Conservation (phyloP, 2,797 vertebrate genomes). For the Pterois miles region DNA sequence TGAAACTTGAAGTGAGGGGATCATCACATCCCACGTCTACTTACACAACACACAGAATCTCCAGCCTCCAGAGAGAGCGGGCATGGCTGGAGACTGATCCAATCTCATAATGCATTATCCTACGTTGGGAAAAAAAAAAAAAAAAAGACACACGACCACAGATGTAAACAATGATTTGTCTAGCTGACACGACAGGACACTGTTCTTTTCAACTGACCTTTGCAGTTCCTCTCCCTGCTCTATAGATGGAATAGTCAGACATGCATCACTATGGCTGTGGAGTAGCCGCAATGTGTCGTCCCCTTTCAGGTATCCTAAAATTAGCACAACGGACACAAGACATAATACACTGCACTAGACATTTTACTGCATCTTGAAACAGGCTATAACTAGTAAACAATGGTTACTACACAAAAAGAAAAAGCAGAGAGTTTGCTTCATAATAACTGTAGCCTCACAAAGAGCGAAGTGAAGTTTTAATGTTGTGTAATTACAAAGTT, state of each 20-base stretch:
- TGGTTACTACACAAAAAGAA: background rate
- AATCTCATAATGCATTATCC: conserved; percentile 92
- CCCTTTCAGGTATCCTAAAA: conserved; percentile 91
- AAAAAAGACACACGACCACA: conserved; percentile 17
- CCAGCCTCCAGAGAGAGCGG: conserved; percentile 94
- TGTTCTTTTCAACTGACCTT: conserved; percentile 81
- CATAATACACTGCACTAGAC: background rate
- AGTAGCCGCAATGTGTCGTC: conserved; percentile 92
- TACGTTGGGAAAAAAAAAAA: conserved; percentile 59
- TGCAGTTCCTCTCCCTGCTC: conserved; percentile 89
- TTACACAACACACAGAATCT: conserved; percentile 93
- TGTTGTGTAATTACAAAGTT: no score
- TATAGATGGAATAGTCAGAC: conserved; percentile 89
- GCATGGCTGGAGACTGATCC: conserved; percentile 90
- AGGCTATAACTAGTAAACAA: background rate
- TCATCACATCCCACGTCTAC: conserved; percentile 58
- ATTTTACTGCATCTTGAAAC: background rate
- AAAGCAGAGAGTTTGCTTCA: background rate
- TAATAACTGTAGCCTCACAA: background rate
- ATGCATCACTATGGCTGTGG: conserved; percentile 93
- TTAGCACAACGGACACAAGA: conserved; percentile 12
- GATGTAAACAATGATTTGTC: conserved; percentile 6
- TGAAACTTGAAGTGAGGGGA: background rate
- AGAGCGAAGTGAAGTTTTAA: no score
- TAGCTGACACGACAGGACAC: background rate